Base-by-base conservation (phyloP, 2,797 vertebrate genomes). In the Pseudomugil tenellus region DNA sequence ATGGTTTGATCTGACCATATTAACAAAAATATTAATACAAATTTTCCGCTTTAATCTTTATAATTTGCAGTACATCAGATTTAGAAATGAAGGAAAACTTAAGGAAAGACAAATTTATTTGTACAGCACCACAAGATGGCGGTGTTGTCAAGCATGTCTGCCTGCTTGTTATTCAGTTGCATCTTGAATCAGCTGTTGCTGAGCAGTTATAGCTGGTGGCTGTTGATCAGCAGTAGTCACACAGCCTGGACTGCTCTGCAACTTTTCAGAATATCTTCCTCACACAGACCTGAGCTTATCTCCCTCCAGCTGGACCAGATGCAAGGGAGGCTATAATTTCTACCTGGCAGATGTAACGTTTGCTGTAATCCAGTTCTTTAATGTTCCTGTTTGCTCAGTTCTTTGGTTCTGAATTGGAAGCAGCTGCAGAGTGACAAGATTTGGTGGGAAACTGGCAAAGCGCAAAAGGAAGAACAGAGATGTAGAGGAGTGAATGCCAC, bases 51-150 rank as follows among this genome's bases (percentile, higher is more conserved):
- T 12, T 12, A 35, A 35, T 37, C 35, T 11, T 37, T 37, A 14
- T 3, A 4, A 37, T 14, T 35, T 12, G 34, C 11, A 35, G 34
- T 35, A 35, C 13, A 12, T 35, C 13, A 17, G 39, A 17, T 41
- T 51, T 51, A 0, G 5, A 51, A 51, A 26, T 51, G 1, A 26
- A 52, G 12, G 2, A 16, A 2, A 14, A 52, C 25, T 13, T 4
- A 52, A 28, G 21, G 19, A 48, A 48, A 48, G 14, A 13, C 12
- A n/a, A n/a, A n/a, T n/a, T n/a, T n/a, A n/a, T n/a, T n/a, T n/a
- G n/a, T n/a, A n/a, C n/a, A n/a, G n/a, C 0, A 75, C 29, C 93
- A 92, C 87, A 88, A 92, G 93, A 66, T 90, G 93, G 86, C 91
- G 92, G 80, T 89, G 72, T 85, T 89, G 81, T 60, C 70, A 58